A percentile compares a stretch with the other conserved stretches of the same genome.
phyloP scores from a whole-genome alignment of 2,797 vertebrate genomes.

The Geotrypetes seraphini region DNA sequence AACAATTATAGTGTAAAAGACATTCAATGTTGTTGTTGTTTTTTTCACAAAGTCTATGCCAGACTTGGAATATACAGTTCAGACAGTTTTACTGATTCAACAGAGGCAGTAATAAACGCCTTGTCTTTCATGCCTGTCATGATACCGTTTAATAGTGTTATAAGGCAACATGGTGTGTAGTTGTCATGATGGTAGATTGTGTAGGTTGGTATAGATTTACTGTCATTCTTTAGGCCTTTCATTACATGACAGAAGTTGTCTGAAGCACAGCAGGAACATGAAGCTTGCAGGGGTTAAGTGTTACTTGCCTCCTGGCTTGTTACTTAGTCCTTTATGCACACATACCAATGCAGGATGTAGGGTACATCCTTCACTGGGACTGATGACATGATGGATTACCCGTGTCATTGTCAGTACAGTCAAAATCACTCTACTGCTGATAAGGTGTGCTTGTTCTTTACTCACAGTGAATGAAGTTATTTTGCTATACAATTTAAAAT shows the following conservation, averaged over 20 bases:
- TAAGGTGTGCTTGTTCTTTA: slow-evolving; percentile 53
- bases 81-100: slow-evolving; percentile 27
- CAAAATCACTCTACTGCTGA: slow-evolving; percentile 62
- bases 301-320: slow-evolving; percentile 57
- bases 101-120: slow-evolving; percentile 31
- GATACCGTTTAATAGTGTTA: slow-evolving; percentile 49
- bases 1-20: too few relatives aligned
- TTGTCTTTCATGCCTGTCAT: slow-evolving; percentile 47
- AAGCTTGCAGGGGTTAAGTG: slow-evolving; percentile 63
- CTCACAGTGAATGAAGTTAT: slow-evolving; percentile 35
- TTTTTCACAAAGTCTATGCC: too few relatives aligned
- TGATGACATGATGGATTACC: slow-evolving; percentile 78
- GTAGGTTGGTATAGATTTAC: slow-evolving; percentile 67
- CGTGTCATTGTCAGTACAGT: slow-evolving; percentile 68
- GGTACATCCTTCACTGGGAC: slow-evolving; percentile 49
- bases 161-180: slow-evolving; percentile 44
- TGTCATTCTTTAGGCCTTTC: slow-evolving; percentile 57
- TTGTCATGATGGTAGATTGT: slow-evolving; percentile 58
- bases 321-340: slow-evolving; percentile 49
- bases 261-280: slow-evolving; percentile 46
- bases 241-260: slow-evolving; percentile 56
- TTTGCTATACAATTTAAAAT: slow-evolving; percentile 33
- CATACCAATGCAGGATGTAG: slow-evolving; percentile 52
- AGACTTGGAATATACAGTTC: too few relatives aligned
- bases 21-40: too few relatives aligned